Evolutionary conservation across 2,113 vertebrate genomes (phyloP).

Genomic region (Pseudonaja textilis): DNA sequence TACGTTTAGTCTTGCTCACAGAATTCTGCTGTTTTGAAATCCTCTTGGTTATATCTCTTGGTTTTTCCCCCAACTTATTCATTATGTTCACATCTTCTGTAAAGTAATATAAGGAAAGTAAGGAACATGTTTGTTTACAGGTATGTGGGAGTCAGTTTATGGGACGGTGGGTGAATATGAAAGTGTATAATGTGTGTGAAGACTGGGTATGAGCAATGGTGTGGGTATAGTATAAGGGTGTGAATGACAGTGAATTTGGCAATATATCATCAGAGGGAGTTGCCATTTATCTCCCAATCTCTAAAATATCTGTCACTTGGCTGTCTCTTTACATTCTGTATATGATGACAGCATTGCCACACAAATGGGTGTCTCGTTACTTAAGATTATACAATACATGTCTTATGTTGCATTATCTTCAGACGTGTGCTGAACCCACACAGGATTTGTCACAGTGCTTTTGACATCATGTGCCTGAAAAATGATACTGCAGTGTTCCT

Average conservation of each 20-base stretch:
- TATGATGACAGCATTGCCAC: neutral
- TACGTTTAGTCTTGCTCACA: neutral
- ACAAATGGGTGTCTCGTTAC: neutral
- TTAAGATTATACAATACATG: neutral
- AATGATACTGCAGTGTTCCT: neutral
- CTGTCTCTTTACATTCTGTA: neutral
- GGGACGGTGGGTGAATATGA: neutral
- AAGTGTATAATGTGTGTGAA: neutral
- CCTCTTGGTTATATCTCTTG: neutral
- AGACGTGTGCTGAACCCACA: neutral
- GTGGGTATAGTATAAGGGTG: neutral
- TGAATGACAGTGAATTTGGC: neutral
- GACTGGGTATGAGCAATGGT: neutral
- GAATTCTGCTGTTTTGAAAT: neutral
- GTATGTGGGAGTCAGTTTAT: neutral
- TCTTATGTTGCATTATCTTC: neutral
- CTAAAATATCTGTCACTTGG: neutral
- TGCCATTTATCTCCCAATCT: neutral
- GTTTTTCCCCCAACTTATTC: neutral
- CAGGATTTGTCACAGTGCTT: neutral
- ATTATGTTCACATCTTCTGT: neutral
- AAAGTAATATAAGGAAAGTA: neutral
- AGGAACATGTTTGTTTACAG: neutral
- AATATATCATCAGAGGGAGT: neutral
- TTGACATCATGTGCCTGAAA: neutral